Conservation (phyloP, 2,113 vertebrate species). For the Pachycephala philippinensis region DNA sequence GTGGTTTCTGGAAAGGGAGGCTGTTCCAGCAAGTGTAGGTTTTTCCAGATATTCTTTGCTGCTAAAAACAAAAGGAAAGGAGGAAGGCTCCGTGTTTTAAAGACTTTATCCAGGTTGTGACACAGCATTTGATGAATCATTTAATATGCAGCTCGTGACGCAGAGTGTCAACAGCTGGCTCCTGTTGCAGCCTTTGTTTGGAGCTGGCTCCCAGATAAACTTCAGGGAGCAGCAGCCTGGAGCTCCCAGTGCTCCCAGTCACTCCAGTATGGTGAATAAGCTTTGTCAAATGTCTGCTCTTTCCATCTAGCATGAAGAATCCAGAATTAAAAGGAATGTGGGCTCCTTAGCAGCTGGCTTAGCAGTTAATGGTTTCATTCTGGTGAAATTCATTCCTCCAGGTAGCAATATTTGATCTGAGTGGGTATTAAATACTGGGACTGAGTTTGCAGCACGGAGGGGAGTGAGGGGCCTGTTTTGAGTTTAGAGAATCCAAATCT, state of each 20-base stretch:
- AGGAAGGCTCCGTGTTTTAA: neutral
- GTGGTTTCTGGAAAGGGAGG: neutral
- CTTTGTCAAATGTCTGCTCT: neutral
- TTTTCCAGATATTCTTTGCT: neutral
- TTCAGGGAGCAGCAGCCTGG: neutral
- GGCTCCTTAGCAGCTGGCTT: neutral
- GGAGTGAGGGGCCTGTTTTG: neutral
- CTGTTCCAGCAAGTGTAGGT: neutral
- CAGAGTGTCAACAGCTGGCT: constrained; percentile 30
- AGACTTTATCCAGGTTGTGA: constrained; percentile 39
- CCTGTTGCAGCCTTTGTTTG: constrained; percentile 43
- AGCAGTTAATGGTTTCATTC: neutral
- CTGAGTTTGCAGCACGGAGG: neutral
- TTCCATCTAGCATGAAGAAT: neutral
- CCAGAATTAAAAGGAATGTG: neutral
- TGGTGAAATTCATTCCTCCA: neutral
- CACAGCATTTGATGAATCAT: constrained; percentile 54
- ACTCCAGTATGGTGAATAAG: neutral
- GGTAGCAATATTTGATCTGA: neutral
- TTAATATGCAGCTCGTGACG: constrained; percentile 26
- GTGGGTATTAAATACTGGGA: neutral
- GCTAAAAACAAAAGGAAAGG: neutral
- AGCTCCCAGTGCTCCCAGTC: neutral
- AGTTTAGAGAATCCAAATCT: neutral
- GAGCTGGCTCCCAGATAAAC: neutral